Conservation (phyloP, 1,140 invertebrate species). For the Drosophila funebris region DNA sequence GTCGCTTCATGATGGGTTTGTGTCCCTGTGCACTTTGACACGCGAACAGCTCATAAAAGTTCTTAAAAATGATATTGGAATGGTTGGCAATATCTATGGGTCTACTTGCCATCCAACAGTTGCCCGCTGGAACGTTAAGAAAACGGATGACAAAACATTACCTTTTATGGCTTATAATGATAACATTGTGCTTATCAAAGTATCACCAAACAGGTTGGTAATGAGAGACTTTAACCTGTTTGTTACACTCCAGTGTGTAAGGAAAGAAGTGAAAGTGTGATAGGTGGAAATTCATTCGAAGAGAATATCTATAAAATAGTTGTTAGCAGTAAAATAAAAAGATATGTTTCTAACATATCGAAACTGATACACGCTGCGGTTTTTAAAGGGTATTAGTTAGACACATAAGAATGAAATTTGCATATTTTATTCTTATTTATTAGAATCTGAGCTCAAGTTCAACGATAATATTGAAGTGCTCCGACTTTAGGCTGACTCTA, state of each 20-base stretch:
- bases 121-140: constrained; percentile 4
- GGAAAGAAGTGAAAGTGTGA: not conserved
- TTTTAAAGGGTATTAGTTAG: too few relatives aligned
- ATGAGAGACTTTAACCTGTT: constrained; percentile 3
- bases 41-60: constrained; percentile 63
- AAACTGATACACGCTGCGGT: too few relatives aligned
- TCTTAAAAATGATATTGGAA: constrained; percentile 58
- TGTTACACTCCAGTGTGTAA: not conserved
- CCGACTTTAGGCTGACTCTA: too few relatives aligned
- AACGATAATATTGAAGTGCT: too few relatives aligned
- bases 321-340: too few relatives aligned
- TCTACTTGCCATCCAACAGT: not conserved
- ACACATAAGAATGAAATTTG: too few relatives aligned
- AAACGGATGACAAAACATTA: constrained; percentile 20
- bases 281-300: not conserved
- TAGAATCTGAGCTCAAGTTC: too few relatives aligned
- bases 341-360: too few relatives aligned
- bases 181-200: constrained; percentile 30
- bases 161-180: constrained; percentile 25
- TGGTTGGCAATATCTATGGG: constrained; percentile 11
- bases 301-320: too few relatives aligned
- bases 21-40: constrained; percentile 31
- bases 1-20: constrained; percentile 8
- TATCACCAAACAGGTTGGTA: not conserved
- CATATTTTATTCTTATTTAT: too few relatives aligned